These are phyloP conservation scores for Neocloeon triangulifer DNA, from an alignment of 1,140 invertebrate genomes.

Conservation along the genomic window DNA sequence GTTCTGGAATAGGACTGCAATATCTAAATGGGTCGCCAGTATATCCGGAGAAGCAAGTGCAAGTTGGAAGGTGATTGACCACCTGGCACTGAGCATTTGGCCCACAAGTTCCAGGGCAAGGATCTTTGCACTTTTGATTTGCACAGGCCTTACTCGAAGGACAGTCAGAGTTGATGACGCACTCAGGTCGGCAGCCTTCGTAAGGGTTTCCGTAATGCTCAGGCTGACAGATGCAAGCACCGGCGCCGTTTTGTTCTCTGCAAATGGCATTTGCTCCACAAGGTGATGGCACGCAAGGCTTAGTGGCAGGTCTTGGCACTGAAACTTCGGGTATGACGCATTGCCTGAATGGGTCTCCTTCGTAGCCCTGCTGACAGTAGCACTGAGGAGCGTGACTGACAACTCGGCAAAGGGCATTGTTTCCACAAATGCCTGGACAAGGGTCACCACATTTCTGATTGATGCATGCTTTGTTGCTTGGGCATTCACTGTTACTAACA, in stretches of 20 bases:
- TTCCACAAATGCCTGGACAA: conserved; percentile 17
- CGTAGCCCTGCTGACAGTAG: conserved; percentile 16
- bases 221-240: conserved; percentile 37
- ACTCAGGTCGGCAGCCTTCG: conserved; percentile 48
- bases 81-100: conserved; percentile 49
- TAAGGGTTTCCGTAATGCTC: conserved; percentile 50
- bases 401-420: conserved; percentile 17
- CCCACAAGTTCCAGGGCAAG: conserved; percentile 54
- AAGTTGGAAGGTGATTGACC: conserved; percentile 44
- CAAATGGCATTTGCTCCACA: conserved; percentile 53
- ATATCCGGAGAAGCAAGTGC: conserved; percentile 42
- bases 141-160: conserved; percentile 44
- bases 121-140: conserved; percentile 46
- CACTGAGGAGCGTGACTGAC: conserved; percentile 18
- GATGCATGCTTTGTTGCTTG: conserved; percentile 11
- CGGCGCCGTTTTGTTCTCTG: conserved; percentile 32
- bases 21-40: conserved; percentile 48
- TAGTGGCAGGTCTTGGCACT: conserved; percentile 8
- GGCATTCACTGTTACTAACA: conserved; percentile 14
- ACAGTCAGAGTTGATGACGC: conserved; percentile 47
- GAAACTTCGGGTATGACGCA: conserved; percentile 6
- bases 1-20: conserved; percentile 25
- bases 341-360: conserved; percentile 16
- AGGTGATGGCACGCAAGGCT: conserved; percentile 40
- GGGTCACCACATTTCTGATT: conserved; percentile 16